Evolutionary conservation across 2,113 vertebrate genomes (phyloP).

Genomic region (Myrmophylax atrothorax): DNA sequence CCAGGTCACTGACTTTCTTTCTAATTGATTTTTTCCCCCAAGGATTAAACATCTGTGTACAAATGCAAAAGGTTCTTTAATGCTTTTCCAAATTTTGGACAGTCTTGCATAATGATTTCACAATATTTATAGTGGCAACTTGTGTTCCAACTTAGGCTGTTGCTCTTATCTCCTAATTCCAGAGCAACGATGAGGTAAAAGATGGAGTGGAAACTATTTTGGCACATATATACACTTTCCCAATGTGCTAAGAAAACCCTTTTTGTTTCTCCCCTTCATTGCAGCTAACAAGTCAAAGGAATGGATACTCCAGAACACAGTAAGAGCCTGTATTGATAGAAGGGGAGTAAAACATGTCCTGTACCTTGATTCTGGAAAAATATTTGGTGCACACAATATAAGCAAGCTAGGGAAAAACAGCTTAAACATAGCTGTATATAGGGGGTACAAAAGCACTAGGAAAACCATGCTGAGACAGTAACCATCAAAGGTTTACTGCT

Average conservation of each 20-base stretch:
- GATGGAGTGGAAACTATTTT: background rate
- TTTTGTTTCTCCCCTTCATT: background rate
- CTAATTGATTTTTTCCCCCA: constrained; percentile 10
- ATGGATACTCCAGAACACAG: background rate
- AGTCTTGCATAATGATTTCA: constrained; percentile 56
- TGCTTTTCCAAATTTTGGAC: constrained; percentile 49
- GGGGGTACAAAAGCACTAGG: background rate
- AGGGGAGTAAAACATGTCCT: background rate
- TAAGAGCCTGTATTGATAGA: background rate
- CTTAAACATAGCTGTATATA: background rate
- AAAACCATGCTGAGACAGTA: background rate
- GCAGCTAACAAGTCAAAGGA: background rate
- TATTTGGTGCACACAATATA: background rate
- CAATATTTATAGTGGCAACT: constrained; percentile 62
- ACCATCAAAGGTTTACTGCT: background rate
- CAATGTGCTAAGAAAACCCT: background rate
- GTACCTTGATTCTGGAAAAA: background rate
- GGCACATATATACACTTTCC: background rate
- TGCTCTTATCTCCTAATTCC: constrained; percentile 33
- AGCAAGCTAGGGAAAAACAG: background rate
- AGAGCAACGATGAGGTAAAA: constrained; percentile 12
- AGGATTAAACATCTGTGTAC: constrained; percentile 49
- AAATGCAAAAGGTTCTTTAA: constrained; percentile 18
- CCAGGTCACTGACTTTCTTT: constrained; percentile 48
- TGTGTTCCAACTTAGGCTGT: constrained; percentile 4